These are phyloP conservation scores for Lycocerus yunnanus DNA, from an alignment of 2,888 invertebrate genomes.

Conservation along the genomic window DNA sequence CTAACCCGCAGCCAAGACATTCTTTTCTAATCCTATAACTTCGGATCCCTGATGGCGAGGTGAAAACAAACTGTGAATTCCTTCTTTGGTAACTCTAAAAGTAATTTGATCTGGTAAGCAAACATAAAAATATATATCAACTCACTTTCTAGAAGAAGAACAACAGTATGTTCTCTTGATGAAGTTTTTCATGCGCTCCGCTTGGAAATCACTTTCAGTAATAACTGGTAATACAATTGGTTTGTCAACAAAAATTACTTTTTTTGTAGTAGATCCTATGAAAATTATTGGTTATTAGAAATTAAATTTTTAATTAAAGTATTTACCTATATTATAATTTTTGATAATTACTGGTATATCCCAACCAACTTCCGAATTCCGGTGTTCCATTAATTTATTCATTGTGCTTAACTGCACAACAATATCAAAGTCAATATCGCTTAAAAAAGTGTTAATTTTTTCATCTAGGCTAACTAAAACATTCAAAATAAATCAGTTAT, in stretches of 20 bases:
- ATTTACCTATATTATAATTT: background rate
- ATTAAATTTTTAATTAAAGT: background rate
- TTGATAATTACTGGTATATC: background rate
- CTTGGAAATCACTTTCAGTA: background rate
- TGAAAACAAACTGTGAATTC: background rate
- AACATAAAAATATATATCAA: background rate
- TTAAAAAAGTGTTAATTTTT: background rate
- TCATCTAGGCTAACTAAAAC: background rate
- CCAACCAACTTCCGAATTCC: background rate
- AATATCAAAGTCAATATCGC: background rate
- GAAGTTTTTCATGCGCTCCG: background rate
- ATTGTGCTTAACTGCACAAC: background rate
- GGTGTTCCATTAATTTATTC: background rate
- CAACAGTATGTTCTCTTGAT: background rate
- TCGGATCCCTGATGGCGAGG: background rate
- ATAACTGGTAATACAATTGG: background rate
- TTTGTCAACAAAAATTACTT: background rate
- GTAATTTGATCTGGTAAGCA: background rate
- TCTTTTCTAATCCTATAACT: background rate
- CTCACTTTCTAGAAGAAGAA: background rate
- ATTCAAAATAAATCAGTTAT: no score
- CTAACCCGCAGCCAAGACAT: background rate
- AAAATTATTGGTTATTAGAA: background rate
- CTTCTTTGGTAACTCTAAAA: background rate
- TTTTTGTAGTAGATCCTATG: background rate